phyloP scores from a whole-genome alignment of 1,140 invertebrate genomes.

The Cataglyphis hispanica region DNA sequence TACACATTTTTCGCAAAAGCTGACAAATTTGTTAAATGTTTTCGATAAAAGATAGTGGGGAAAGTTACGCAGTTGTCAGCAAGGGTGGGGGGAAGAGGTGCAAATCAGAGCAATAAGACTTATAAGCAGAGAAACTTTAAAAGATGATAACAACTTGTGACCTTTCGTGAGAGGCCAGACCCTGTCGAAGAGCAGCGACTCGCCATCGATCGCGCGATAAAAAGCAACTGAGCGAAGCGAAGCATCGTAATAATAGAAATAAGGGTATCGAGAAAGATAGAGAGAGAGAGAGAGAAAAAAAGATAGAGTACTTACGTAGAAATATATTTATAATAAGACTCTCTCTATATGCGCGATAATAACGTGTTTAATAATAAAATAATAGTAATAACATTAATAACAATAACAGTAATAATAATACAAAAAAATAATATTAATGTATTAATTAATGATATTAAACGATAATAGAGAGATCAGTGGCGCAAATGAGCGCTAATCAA shows the following conservation, averaged over 20 bases:
- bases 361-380: constrained; percentile 29
- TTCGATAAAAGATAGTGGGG: constrained; percentile 82
- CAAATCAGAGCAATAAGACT: constrained; percentile 81
- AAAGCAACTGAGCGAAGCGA: constrained; percentile 65
- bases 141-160: constrained; percentile 86
- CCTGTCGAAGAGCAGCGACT: constrained; percentile 70
- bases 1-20: not conserved
- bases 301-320: constrained; percentile 80
- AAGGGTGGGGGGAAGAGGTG: constrained; percentile 68
- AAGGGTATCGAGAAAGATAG: constrained; percentile 51
- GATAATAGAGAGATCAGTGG: not conserved
- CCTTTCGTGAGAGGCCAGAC: constrained; percentile 79
- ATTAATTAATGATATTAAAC: not conserved
- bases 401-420: constrained; percentile 7
- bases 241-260: constrained; percentile 57
- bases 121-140: constrained; percentile 81
- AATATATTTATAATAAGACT: constrained; percentile 84
- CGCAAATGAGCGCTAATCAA: not conserved
- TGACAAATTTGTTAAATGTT: constrained; percentile 4
- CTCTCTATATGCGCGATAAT: constrained; percentile 42
- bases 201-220: constrained; percentile 69
- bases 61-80: constrained; percentile 66
- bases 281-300: constrained; percentile 24
- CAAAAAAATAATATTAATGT: not conserved
- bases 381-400: constrained; percentile 45